Evolutionary conservation across 2,888 invertebrate species (phyloP), one percentile per base, ranked within the genome.

Genomic region (Rosalia funebris): DNA sequence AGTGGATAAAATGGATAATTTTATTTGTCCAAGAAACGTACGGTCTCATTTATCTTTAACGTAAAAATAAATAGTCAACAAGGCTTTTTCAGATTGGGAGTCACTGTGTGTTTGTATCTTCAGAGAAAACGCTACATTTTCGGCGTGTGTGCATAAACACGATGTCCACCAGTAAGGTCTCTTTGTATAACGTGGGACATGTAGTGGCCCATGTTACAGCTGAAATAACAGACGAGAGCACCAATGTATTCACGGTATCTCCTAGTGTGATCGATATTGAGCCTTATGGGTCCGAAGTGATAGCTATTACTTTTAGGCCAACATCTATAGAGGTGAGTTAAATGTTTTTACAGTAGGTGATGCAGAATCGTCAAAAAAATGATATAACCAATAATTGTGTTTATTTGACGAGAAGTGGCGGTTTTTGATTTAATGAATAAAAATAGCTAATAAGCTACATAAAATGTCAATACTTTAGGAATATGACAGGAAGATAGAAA

Each of bases 1-100:
- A 58, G 84, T 87, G 0, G 83, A 87, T 70, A 81, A 78, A 55
- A 70, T 85, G 44, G 71, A 80, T 0, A 85, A 87, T 60, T 85
- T 86, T 64, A 79, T 82, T 70, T 81, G 82, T 36, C 83, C 82
- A 1, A 83, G 84, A 52, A 75, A 82, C 72, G 82, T 82, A 66
- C 7, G 11, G 11, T n/a, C 11, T n/a, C 11, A 34, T 7, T n/a
- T n/a, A n/a, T n/a, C n/a, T n/a, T n/a, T n/a, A 34, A 34, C 34
- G 34, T n/a, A n/a, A n/a, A n/a, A 2, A 34, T n/a, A n/a, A n/a
- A n/a, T n/a, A n/a, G n/a, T n/a, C n/a, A n/a, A n/a, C n/a, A n/a
- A n/a, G n/a, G n/a, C n/a, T 45, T 20, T 72, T 76, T 50, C 53
- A 83, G 83, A 65, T 78, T 25, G 77, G 71, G 11, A 65, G 70